Evolutionary conservation across 2,797 vertebrate species (phyloP).

Genomic region (Halcyon leucocephala): DNA sequence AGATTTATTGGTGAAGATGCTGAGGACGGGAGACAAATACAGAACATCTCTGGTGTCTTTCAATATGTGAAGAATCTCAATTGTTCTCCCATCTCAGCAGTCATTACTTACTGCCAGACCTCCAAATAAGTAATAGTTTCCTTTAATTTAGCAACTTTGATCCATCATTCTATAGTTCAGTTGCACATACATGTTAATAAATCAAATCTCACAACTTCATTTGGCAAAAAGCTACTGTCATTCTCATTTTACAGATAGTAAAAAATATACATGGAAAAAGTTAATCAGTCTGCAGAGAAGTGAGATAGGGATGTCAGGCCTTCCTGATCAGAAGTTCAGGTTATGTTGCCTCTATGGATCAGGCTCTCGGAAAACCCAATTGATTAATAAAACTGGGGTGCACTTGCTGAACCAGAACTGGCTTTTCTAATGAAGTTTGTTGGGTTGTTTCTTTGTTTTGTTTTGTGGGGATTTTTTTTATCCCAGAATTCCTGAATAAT

Average conservation of each 20-base stretch:
- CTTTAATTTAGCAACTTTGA: neutral
- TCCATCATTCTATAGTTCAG: neutral
- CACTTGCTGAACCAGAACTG: conserved; percentile 1
- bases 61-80: conserved; percentile 42
- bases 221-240: neutral
- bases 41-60: neutral
- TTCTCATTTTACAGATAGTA: neutral
- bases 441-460: neutral
- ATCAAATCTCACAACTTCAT: neutral
- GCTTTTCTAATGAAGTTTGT: neutral
- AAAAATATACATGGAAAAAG: neutral
- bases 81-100: conserved; percentile 39
- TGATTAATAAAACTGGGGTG: neutral
- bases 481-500: conserved; percentile 7
- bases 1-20: conserved; percentile 44
- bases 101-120: conserved; percentile 31
- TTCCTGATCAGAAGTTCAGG: neutral
- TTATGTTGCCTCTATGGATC: neutral
- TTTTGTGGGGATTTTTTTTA: neutral
- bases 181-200: neutral
- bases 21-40: conserved; percentile 39
- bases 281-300: neutral
- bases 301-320: neutral
- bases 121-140: conserved; percentile 21
- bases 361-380: neutral